These are phyloP conservation scores for Thermophis baileyi DNA, from an alignment of 2,113 vertebrate species.

Conservation along the genomic window DNA sequence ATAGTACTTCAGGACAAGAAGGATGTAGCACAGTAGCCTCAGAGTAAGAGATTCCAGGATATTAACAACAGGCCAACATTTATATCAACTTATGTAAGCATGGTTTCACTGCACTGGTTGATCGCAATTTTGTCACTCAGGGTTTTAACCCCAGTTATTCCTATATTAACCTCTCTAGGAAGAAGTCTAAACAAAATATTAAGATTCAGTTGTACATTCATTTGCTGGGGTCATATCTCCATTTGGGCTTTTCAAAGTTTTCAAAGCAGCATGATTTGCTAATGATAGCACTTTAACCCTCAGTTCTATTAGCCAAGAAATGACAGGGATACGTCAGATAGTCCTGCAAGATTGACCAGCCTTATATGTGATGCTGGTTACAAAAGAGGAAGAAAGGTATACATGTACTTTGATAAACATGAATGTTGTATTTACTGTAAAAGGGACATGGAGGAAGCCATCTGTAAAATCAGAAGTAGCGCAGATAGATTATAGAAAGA, in stretches of 20 bases:
- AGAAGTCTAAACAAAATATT: neutral
- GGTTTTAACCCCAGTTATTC: neutral
- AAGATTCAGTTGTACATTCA: neutral
- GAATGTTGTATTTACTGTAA: neutral
- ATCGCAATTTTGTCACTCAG: neutral
- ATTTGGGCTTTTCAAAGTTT: neutral
- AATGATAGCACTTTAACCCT: neutral
- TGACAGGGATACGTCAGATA: neutral
- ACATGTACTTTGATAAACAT: neutral
- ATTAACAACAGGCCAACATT: neutral
- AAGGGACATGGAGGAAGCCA: neutral
- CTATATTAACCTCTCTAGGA: neutral
- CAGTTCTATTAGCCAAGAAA: neutral
- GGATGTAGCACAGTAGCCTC: neutral
- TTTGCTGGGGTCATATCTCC: neutral
- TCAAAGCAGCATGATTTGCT: neutral
- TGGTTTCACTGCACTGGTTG: neutral
- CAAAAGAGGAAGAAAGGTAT: neutral
- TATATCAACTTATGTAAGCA: neutral
- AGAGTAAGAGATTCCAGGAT: neutral
- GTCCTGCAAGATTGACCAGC: neutral
- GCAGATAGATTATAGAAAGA: neutral
- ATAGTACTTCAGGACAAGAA: neutral
- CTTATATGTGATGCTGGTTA: neutral
- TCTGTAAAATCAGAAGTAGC: neutral